Conservation (phyloP, 2,888 invertebrate genomes). For the Geotrupes spiniger region DNA sequence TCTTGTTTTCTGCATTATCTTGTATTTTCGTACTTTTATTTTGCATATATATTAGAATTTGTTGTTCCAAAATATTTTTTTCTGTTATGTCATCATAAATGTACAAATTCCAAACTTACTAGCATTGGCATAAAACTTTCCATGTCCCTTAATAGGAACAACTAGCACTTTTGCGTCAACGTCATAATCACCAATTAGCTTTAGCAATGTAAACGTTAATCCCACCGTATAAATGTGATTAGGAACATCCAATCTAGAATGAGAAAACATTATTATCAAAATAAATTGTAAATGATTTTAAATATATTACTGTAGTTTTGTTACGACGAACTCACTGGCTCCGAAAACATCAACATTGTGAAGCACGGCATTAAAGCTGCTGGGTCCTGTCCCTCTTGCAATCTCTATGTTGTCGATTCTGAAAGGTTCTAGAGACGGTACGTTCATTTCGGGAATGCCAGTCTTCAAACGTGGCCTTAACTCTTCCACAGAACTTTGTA, state of each 20-base stretch:
- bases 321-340: slow-evolving; percentile 53
- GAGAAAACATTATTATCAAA: no score
- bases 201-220: slow-evolving; percentile 55
- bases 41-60: no score
- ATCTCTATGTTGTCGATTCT: slow-evolving; percentile 60
- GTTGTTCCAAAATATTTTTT: no score
- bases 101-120: no score
- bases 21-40: no score
- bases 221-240: slow-evolving; percentile 51
- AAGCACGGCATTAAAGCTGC: slow-evolving; percentile 51
- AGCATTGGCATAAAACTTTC: slow-evolving; percentile 59
- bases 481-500: slow-evolving; percentile 50
- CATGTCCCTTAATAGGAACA: slow-evolving; percentile 58
- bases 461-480: slow-evolving; percentile 52
- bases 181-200: slow-evolving; percentile 58
- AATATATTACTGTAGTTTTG: slow-evolving; percentile 54
- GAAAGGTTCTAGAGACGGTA: slow-evolving; percentile 65
- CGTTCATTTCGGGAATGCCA: slow-evolving; percentile 67
- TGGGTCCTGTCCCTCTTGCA: slow-evolving; percentile 53
- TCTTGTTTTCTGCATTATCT: no score
- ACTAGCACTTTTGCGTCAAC: slow-evolving; percentile 57
- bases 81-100: no score
- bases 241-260: slow-evolving; percentile 54
- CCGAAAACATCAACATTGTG: slow-evolving; percentile 54
- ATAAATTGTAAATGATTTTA: no score